A percentile compares a stretch with the other conserved stretches of the same genome.
Evolutionary conservation across 53 echinoderm and acorn worm species (phyloP).

Genomic region (Echinometra lucunter): DNA sequence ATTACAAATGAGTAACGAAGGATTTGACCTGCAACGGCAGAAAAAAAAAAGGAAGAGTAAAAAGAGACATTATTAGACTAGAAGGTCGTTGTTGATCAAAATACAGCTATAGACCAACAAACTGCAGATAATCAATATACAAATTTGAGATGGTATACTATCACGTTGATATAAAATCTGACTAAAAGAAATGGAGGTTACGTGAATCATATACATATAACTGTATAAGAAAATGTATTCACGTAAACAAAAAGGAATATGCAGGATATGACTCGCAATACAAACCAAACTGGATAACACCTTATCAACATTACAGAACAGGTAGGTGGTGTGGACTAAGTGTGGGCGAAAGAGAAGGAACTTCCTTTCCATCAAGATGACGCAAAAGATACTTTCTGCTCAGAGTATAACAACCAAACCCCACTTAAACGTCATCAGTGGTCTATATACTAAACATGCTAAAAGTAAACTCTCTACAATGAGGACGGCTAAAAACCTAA

Average conservation of each 20-base stretch:
- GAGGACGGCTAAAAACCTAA: too few relatives aligned
- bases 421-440: too few relatives aligned
- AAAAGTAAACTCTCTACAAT: too few relatives aligned
- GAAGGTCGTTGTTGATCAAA: neutral
- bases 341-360: neutral
- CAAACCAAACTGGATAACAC: neutral
- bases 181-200: neutral
- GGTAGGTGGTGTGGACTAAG: neutral
- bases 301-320: neutral
- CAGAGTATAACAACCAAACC: too few relatives aligned
- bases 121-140: neutral
- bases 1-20: constrained; percentile 4
- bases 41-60: neutral
- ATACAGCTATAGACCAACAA: neutral
- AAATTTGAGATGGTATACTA: too few relatives aligned
- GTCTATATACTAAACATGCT: too few relatives aligned
- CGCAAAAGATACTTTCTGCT: too few relatives aligned
- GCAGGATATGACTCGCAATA: neutral
- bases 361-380: too few relatives aligned
- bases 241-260: too few relatives aligned
- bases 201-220: neutral
- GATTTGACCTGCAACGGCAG: neutral
- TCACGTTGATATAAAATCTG: too few relatives aligned
- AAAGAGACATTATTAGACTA: neutral
- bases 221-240: too few relatives aligned